phyloP scores from a whole-genome alignment of 2,113 vertebrate genomes.

The Chaenogobius annularis region DNA sequence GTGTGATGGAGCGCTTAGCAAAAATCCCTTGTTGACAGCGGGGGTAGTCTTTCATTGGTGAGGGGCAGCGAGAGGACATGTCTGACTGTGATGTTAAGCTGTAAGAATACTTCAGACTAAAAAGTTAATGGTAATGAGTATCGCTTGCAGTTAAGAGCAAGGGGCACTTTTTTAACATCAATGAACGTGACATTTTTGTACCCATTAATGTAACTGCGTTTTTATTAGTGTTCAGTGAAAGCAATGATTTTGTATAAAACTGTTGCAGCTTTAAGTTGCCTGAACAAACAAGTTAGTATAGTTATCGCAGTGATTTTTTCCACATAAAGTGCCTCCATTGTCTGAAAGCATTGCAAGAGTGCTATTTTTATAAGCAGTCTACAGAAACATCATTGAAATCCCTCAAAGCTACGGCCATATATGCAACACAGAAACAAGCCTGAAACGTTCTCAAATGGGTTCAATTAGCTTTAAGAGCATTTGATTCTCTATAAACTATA shows the following conservation, averaged over 20 bases:
- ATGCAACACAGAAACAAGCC: background rate
- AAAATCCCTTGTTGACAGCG: constrained; percentile 30
- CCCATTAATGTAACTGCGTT: background rate
- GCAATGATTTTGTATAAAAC: background rate
- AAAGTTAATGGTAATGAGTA: constrained; percentile 1
- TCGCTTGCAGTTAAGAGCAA: background rate
- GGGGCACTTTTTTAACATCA: background rate
- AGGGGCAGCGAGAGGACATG: background rate
- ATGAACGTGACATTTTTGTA: background rate
- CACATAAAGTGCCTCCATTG: background rate
- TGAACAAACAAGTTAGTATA: background rate
- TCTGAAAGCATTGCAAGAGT: constrained; percentile 6
- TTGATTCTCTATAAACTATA: constrained; percentile 8
- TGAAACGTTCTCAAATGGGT: constrained; percentile 3
- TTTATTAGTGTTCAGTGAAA: background rate
- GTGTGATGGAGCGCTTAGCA: constrained; percentile 19
- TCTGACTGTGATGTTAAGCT: constrained; percentile 22
- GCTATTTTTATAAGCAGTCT: background rate
- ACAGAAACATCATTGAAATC: constrained; percentile 10
- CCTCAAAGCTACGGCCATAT: background rate
- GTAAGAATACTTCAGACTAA: constrained; percentile 8
- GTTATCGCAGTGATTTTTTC: background rate
- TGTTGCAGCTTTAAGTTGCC: background rate
- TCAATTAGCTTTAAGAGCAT: constrained; percentile 14
- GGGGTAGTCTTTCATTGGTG: constrained; percentile 4